Conservation (phyloP, 2,113 vertebrate genomes). For the Romanogobio albipinnatus region DNA sequence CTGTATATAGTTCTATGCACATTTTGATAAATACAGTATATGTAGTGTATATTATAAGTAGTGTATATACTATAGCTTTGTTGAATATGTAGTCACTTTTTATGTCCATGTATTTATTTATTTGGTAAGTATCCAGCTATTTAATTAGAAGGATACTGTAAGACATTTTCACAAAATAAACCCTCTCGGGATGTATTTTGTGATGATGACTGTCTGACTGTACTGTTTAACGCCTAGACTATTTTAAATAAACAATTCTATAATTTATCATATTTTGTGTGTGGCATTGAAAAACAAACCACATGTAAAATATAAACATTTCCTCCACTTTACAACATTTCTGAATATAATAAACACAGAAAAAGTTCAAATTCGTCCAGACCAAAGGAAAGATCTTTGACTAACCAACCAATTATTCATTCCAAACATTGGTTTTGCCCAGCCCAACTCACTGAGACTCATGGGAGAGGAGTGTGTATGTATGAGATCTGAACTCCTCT, state of each 20-base stretch:
- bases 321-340: conserved; percentile 7
- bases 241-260: conserved; percentile 9
- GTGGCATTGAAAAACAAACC: conserved; percentile 11
- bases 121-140: neutral
- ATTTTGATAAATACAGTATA: neutral
- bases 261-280: neutral
- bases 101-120: neutral
- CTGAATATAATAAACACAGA: conserved; percentile 34
- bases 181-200: neutral
- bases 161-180: neutral
- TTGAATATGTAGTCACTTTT: neutral
- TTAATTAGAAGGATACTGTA: neutral
- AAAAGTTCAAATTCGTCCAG: neutral
- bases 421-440: conserved; percentile 45
- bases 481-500: conserved; percentile 33
- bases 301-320: conserved; percentile 4
- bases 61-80: neutral
- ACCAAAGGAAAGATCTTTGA: neutral
- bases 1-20: neutral
- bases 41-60: neutral
- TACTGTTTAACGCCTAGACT: conserved; percentile 6
- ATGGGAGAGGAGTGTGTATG: conserved; percentile 21
- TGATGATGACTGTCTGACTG: neutral
- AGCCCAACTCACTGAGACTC: neutral
- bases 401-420: conserved; percentile 31